These are phyloP conservation scores for Vanessa tameamea DNA, from an alignment of 1,140 invertebrate genomes.

Conservation along the genomic window DNA sequence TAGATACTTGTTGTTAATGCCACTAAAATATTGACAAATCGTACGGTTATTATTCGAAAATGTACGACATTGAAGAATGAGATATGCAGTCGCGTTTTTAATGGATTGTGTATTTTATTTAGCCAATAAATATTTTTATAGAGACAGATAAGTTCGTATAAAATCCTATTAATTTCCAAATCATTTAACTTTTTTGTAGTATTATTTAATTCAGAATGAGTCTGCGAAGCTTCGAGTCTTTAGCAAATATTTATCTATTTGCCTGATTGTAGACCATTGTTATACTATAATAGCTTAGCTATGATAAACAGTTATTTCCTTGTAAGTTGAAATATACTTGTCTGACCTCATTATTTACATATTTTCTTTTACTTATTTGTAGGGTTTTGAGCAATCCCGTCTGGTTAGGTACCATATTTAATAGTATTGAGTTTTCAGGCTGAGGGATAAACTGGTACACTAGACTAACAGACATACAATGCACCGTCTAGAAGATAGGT, in stretches of 20 bases:
- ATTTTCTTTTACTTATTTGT: no score
- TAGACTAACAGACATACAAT: no score
- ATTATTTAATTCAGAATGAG: background rate
- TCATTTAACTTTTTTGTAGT: background rate
- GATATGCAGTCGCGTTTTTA: background rate
- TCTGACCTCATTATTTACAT: no score
- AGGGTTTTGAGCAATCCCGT: no score
- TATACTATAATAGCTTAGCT: background rate
- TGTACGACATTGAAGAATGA: slow-evolving; percentile 3
- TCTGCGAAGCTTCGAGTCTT: background rate
- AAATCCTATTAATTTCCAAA: background rate
- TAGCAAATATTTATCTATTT: background rate
- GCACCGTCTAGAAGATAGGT: no score
- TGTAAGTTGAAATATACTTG: no score
- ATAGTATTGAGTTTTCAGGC: no score
- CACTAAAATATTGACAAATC: background rate
- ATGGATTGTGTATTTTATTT: background rate
- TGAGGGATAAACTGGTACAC: no score
- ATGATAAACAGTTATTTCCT: no score
- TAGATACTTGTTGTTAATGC: no score
- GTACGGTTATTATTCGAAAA: background rate
- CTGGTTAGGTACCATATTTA: no score
- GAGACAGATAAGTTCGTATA: background rate
- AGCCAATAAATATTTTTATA: background rate
- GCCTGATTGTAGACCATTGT: background rate